Percentiles rank a stretch among this genome's conserved stretches.
These are phyloP conservation scores for Centruroides sculpturatus DNA, from an alignment of 1,140 invertebrate genomes.

Conservation along the genomic window DNA sequence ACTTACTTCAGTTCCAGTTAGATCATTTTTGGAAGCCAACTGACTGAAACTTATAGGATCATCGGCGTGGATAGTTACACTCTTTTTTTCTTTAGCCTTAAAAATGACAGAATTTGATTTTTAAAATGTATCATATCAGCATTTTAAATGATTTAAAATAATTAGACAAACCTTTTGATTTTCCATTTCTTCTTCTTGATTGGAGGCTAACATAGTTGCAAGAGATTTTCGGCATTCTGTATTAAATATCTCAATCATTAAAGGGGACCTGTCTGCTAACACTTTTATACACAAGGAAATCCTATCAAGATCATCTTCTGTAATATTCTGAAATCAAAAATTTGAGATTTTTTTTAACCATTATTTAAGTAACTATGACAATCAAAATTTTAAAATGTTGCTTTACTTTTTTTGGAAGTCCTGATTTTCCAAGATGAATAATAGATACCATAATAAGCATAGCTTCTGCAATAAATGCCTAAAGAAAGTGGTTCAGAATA, in stretches of 20 bases:
- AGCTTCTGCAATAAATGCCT: constrained; percentile 55
- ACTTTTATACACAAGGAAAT: constrained; percentile 59
- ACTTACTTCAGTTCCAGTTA: constrained; percentile 52
- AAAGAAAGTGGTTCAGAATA: constrained; percentile 13
- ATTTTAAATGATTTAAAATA: not conserved
- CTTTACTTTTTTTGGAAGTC: constrained; percentile 34
- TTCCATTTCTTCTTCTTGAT: constrained; percentile 52
- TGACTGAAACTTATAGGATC: constrained; percentile 16
- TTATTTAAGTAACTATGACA: not conserved
- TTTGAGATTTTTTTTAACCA: not conserved
- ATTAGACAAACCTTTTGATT: constrained; percentile 9
- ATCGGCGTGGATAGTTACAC: constrained; percentile 38
- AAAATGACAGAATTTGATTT: constrained; percentile 1
- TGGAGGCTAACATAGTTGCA: constrained; percentile 67
- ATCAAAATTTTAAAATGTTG: not conserved
- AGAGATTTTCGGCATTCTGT: constrained; percentile 63
- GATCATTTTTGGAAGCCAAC: constrained; percentile 23
- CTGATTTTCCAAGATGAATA: constrained; percentile 65
- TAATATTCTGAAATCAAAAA: constrained; percentile 42
- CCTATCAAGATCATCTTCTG: constrained; percentile 87
- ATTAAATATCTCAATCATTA: constrained; percentile 61
- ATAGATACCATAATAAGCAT: constrained; percentile 81
- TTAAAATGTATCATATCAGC: not conserved
- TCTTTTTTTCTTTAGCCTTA: constrained; percentile 42
- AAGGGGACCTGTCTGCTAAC: constrained; percentile 53